phyloP scores from a whole-genome alignment of 2,113 vertebrate species.

The Nesospiza acunhae region DNA sequence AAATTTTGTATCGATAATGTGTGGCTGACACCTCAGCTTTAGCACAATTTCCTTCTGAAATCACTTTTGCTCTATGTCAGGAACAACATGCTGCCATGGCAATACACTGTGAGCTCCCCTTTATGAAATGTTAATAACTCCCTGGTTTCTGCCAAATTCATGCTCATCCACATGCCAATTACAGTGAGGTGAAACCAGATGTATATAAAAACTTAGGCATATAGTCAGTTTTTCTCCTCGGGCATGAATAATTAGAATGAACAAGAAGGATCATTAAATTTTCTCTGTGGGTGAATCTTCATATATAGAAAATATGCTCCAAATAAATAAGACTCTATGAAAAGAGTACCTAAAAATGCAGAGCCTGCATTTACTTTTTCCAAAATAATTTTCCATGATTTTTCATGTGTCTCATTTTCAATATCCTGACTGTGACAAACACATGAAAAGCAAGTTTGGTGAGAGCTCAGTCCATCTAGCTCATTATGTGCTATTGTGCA shows the following conservation, averaged over 20 bases:
- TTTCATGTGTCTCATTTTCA: background rate
- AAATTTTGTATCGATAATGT: background rate
- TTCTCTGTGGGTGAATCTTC: background rate
- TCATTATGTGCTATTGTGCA: background rate
- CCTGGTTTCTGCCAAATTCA: background rate
- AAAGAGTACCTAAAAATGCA: background rate
- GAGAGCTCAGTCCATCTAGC: background rate
- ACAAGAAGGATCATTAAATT: background rate
- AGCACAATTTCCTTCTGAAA: slow-evolving; percentile 6
- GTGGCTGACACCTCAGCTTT: background rate
- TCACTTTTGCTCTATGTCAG: background rate
- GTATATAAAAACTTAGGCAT: background rate
- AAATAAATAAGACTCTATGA: background rate
- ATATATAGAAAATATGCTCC: background rate
- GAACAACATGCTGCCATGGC: background rate
- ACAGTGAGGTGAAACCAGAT: background rate
- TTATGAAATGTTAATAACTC: slow-evolving; percentile 1
- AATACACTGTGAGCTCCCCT: background rate
- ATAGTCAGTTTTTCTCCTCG: background rate
- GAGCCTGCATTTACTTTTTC: background rate
- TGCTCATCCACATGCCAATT: background rate
- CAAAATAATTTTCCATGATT: background rate
- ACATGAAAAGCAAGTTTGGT: background rate
- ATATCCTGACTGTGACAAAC: background rate
- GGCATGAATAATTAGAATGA: background rate